phyloP scores from a whole-genome alignment of 2,797 vertebrate species.

The Periparus ater region DNA sequence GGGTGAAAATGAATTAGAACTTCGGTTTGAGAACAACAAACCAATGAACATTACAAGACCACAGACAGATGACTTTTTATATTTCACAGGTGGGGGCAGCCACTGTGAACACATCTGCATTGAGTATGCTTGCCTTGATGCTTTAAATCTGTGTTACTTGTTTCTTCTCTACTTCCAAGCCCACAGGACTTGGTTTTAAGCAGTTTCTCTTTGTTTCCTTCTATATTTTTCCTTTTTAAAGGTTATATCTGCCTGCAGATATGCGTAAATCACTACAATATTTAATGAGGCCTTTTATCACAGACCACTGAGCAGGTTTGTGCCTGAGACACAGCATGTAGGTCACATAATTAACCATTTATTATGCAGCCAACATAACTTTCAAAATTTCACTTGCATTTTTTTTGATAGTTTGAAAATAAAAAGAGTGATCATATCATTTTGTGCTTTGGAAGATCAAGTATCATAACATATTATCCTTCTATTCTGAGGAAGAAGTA shows the following conservation, averaged over 20 bases:
- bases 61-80: background rate
- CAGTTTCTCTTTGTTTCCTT: background rate
- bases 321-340: conserved; percentile 34
- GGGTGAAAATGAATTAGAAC: background rate
- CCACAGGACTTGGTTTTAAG: background rate
- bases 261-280: background rate
- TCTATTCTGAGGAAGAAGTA: background rate
- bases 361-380: background rate
- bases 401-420: background rate
- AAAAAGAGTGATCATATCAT: background rate
- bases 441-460: background rate
- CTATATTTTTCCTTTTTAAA: conserved; percentile 4
- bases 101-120: background rate
- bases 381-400: background rate
- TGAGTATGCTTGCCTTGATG: background rate
- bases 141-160: background rate
- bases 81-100: background rate
- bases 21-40: background rate
- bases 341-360: conserved; percentile 57
- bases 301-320: conserved; percentile 44
- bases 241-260: background rate
- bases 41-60: background rate
- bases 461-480: background rate
- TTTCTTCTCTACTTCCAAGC: background rate
- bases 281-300: conserved; percentile 54